Percentiles rank a stretch among this genome's conserved stretches.
Conservation (phyloP, 2,797 vertebrate genomes). For the Peromyscus nudipes region DNA sequence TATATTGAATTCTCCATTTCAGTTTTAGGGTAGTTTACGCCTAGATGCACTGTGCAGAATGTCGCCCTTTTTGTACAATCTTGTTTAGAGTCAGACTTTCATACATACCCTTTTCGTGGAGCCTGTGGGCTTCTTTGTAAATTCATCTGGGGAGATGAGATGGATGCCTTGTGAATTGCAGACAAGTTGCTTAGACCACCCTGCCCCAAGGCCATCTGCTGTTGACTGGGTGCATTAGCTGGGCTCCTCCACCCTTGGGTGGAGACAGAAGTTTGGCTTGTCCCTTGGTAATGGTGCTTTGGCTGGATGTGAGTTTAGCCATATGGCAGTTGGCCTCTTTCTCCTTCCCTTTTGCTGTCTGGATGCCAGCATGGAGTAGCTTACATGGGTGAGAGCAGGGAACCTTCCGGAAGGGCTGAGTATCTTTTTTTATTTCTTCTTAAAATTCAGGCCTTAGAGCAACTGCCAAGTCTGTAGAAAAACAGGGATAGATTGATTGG, state of each 20-base stretch:
- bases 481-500: neutral
- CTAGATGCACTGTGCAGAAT: slow-evolving; percentile 44
- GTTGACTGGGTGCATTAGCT: neutral
- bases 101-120: slow-evolving; percentile 12
- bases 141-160: neutral
- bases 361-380: neutral
- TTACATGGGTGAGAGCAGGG: neutral
- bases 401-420: neutral
- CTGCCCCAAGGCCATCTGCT: neutral
- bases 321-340: neutral
- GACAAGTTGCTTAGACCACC: slow-evolving; percentile 65
- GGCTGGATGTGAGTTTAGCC: neutral
- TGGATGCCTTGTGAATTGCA: neutral
- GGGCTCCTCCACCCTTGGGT: neutral
- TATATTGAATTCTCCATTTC: slow-evolving; percentile 56
- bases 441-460: slow-evolving; percentile 20
- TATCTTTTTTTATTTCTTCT: neutral
- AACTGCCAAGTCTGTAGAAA: neutral
- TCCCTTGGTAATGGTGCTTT: neutral
- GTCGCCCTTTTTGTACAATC: slow-evolving; percentile 61
- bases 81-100: neutral
- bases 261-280: neutral
- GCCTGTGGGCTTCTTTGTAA: slow-evolving; percentile 72
- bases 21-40: slow-evolving; percentile 68
- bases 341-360: neutral